These are phyloP conservation scores for Pogonocichla stellata DNA, from an alignment of 2,113 vertebrate genomes.

Conservation along the genomic window DNA sequence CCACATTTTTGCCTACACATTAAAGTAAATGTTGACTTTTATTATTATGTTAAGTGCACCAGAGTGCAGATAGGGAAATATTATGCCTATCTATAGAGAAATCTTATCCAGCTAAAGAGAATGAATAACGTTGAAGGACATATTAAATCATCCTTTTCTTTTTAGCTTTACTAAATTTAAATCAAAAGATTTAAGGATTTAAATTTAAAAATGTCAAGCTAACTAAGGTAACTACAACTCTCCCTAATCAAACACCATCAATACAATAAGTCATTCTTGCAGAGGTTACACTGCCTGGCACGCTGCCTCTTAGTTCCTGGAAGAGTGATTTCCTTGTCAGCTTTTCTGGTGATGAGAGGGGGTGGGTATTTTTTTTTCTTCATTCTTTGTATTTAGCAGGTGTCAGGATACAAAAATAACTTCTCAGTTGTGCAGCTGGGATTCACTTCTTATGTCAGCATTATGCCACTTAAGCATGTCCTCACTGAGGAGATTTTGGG, in stretches of 20 bases:
- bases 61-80: background rate
- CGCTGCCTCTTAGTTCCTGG: background rate
- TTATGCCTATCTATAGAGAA: background rate
- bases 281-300: background rate
- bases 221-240: background rate
- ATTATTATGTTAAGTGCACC: background rate
- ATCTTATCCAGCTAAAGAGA: background rate
- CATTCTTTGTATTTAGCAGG: background rate
- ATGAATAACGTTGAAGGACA: background rate
- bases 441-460: background rate
- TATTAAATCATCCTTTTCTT: background rate
- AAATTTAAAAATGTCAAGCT: background rate
- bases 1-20: background rate
- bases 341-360: background rate
- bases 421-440: background rate
- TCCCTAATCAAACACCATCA: background rate
- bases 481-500: background rate
- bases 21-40: background rate
- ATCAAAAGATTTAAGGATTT: background rate
- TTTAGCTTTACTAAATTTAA: conserved; percentile 1
- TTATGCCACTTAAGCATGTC: background rate
- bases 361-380: background rate
- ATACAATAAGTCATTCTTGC: background rate
- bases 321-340: conserved; percentile 14
- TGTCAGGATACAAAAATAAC: background rate